These are phyloP conservation scores for Tapirus indicus DNA, from an alignment of 2,797 vertebrate genomes.

Conservation along the genomic window DNA sequence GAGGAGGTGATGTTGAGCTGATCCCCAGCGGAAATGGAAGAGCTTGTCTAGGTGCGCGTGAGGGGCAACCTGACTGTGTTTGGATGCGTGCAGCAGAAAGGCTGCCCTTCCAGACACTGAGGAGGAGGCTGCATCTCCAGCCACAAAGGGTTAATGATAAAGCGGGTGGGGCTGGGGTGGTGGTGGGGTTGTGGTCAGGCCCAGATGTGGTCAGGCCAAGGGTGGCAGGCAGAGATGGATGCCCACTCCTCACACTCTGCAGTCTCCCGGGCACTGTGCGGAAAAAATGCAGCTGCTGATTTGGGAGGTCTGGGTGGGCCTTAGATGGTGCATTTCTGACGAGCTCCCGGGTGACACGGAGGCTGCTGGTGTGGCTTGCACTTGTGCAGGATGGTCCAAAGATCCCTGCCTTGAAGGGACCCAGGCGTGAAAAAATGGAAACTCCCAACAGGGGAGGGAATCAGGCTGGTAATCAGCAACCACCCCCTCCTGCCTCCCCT, in stretches of 20 bases:
- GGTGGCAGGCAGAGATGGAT: not conserved
- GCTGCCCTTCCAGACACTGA: fast-evolving
- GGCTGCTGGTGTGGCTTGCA: not conserved
- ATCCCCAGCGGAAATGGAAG: not conserved
- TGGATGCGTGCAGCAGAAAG: fast-evolving
- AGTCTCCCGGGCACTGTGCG: not conserved
- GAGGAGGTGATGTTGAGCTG: not conserved
- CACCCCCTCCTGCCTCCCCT: not conserved
- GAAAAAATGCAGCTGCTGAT: not conserved
- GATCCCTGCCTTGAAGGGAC: not conserved
- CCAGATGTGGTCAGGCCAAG: not conserved
- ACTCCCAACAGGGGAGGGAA: not conserved
- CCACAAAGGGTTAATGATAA: too few species aligned
- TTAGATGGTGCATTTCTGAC: not conserved
- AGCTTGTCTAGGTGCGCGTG: not conserved
- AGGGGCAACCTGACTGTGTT: not conserved
- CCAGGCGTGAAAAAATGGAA: fast-evolving
- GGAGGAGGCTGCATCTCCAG: not conserved
- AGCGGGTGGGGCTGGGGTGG: not conserved
- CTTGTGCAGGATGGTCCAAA: not conserved
- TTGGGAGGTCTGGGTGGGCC: not conserved
- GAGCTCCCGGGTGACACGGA: fast-evolving
- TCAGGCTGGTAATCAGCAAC: not conserved
- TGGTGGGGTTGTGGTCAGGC: not conserved
- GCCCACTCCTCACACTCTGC: not conserved